Evolutionary conservation across 2,797 vertebrate species (phyloP).

Genomic region (Hydrolagus colliei): DNA sequence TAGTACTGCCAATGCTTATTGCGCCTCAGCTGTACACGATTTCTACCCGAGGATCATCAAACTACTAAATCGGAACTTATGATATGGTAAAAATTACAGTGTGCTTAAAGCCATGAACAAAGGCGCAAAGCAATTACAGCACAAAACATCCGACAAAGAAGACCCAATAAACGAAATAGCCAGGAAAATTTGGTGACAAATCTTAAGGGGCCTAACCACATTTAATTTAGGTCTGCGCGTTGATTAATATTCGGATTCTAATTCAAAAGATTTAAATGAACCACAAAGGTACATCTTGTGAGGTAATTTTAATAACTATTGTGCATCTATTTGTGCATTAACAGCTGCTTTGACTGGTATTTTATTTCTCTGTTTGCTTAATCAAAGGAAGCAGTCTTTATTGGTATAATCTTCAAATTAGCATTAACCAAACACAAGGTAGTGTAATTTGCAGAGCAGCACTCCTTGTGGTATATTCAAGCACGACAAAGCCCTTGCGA

Average conservation of each 20-base stretch:
- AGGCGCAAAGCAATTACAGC: slow-evolving; percentile 73
- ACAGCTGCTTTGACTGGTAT: slow-evolving; percentile 69
- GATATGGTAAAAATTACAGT: slow-evolving; percentile 62
- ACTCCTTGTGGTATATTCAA: slow-evolving; percentile 42
- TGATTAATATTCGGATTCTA: slow-evolving; percentile 82
- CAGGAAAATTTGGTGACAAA: slow-evolving; percentile 71
- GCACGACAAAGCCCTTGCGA: slow-evolving; percentile 35
- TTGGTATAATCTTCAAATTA: slow-evolving; percentile 70
- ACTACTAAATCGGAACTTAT: slow-evolving; percentile 60
- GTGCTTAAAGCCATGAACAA: slow-evolving; percentile 67
- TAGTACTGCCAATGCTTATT: slow-evolving; percentile 8
- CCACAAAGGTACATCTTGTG: slow-evolving; percentile 70
- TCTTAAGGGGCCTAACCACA: slow-evolving; percentile 68
- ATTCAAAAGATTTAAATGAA: slow-evolving; percentile 64
- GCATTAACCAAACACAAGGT: slow-evolving; percentile 57
- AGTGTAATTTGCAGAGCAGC: slow-evolving; percentile 45
- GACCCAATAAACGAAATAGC: slow-evolving; percentile 72
- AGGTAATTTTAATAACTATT: slow-evolving; percentile 75
- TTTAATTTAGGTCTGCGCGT: slow-evolving; percentile 71
- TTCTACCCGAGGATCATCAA: slow-evolving; percentile 49
- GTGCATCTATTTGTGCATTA: slow-evolving; percentile 64
- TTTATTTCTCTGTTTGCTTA: slow-evolving; percentile 66
- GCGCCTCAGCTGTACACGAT: slow-evolving; percentile 53
- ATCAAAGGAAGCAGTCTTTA: slow-evolving; percentile 75
- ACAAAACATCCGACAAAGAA: slow-evolving; percentile 64